Base-by-base conservation (phyloP, 2,113 vertebrate species). In the Cephalopholis sonnerati region DNA sequence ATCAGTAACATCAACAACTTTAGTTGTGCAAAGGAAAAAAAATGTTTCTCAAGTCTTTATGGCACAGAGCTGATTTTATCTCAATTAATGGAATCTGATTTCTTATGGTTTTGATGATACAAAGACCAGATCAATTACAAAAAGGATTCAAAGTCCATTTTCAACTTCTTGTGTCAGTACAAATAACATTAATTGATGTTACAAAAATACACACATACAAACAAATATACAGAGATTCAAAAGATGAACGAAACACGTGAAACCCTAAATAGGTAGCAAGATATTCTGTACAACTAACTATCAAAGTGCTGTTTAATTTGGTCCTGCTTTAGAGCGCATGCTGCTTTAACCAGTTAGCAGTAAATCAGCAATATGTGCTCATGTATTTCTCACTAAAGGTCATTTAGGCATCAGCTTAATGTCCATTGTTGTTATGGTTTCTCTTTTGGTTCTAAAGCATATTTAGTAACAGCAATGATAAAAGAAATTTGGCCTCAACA, bases 301-400 rank as follows among this genome's bases (percentile, higher is more conserved):
- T 65, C 67, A 76, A 87, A 85, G 72, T 22, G 84, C 75, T 67
- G 13, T n/a, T 46, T 24, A 20, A 44, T 77, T 82, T 84, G 70
- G 58, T 81, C 29, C 0, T 7, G 11, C 48, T 59, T 63, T 16
- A 55, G 24, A 57, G 51, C 1, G 17, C 20, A 3, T 4, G 17
- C 53, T 41, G 7, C 16, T 64, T 55, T 12, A 64, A 36, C 25
- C 18, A 39, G 22, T n/a, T n/a, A 79, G 24, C 15, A 51, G 62
- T 29, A 65, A 55, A 20, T 74, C 24, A 77, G 11, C 2, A 67
- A 63, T 25, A 44, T 61, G 25, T 51, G 22, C 12, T 27, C 0
- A 15, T 44, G 9, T 27, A 51, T 59, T 80, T 61, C 41, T 41
- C 16, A 61, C 2, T n/a, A 18, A 25, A 71, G 20, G 44, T 51